phyloP scores from a whole-genome alignment of 1,140 invertebrate species.

The Zophobas atratus region DNA sequence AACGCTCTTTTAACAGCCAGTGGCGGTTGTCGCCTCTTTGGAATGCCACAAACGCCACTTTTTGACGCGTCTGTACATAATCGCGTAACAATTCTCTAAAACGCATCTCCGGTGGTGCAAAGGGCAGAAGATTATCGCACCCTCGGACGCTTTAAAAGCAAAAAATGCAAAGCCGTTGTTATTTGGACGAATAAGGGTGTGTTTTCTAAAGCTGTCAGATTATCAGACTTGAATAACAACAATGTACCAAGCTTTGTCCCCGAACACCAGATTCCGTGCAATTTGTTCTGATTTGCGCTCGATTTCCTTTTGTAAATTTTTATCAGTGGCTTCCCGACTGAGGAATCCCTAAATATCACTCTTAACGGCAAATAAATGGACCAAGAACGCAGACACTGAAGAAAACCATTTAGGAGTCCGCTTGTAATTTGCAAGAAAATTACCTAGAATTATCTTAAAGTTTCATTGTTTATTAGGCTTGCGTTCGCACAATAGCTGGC shows the following conservation, averaged over 20 bases:
- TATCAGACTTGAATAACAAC: conserved; percentile 43
- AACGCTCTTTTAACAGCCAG: too few relatives aligned
- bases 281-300: conserved; percentile 42
- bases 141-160: conserved; percentile 23
- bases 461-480: neutral
- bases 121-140: conserved; percentile 32
- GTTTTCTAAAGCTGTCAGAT: conserved; percentile 39
- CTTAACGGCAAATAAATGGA: conserved; percentile 12
- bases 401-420: neutral
- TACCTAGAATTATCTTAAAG: conserved; percentile 13
- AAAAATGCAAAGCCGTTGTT: conserved; percentile 42
- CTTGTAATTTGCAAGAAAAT: conserved; percentile 3
- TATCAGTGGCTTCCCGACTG: conserved; percentile 28
- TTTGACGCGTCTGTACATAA: neutral
- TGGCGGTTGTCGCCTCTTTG: too few relatives aligned
- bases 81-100: conserved; percentile 1
- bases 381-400: neutral
- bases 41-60: neutral
- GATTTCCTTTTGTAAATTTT: conserved; percentile 43
- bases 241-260: conserved; percentile 31
- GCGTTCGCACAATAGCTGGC: too few relatives aligned
- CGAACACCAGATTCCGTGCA: conserved; percentile 11
- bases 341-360: conserved; percentile 5
- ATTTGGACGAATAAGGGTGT: conserved; percentile 32
- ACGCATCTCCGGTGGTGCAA: neutral